These are phyloP conservation scores for Crypturellus undulatus DNA, from an alignment of 2,113 vertebrate species.

Conservation along the genomic window DNA sequence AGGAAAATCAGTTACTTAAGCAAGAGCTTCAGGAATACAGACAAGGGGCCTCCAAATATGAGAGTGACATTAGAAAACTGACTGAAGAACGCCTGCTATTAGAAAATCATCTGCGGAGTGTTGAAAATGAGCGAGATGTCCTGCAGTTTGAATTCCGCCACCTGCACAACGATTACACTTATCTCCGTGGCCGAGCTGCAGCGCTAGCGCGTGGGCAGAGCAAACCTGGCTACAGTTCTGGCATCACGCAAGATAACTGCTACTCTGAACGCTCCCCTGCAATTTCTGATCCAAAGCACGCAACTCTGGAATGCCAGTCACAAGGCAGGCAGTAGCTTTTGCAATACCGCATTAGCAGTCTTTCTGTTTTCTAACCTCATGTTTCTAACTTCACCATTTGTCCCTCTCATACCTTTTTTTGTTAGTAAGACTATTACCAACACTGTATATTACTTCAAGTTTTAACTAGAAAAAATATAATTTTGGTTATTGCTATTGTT, in stretches of 20 bases:
- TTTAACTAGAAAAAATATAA: not conserved
- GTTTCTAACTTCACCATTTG: not conserved
- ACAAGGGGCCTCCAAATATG: conserved; percentile 44
- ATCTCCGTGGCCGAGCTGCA: conserved; percentile 34
- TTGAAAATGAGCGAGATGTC: conserved; percentile 70
- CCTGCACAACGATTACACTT: conserved; percentile 60
- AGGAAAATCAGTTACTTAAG: conserved; percentile 71
- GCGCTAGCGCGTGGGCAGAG: not conserved
- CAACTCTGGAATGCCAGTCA: not conserved
- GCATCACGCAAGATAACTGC: not conserved
- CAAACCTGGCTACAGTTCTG: conserved; percentile 17
- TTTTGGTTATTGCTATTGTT: not conserved
- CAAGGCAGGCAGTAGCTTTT: conserved; percentile 39
- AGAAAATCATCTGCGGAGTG: conserved; percentile 62
- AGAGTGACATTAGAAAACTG: conserved; percentile 51
- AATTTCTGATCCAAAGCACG: not conserved
- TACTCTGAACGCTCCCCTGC: not conserved
- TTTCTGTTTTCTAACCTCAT: not conserved
- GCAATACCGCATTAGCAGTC: not conserved
- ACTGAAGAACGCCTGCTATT: conserved; percentile 51
- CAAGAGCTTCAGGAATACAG: conserved; percentile 64
- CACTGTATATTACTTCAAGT: not conserved
- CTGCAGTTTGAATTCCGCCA: conserved; percentile 66
- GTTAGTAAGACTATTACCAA: not conserved
- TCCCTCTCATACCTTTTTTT: not conserved